A percentile compares a stretch with the other conserved stretches of the same genome.
Conservation (phyloP, 2,113 vertebrate species). For the Scytalopus superciliaris region DNA sequence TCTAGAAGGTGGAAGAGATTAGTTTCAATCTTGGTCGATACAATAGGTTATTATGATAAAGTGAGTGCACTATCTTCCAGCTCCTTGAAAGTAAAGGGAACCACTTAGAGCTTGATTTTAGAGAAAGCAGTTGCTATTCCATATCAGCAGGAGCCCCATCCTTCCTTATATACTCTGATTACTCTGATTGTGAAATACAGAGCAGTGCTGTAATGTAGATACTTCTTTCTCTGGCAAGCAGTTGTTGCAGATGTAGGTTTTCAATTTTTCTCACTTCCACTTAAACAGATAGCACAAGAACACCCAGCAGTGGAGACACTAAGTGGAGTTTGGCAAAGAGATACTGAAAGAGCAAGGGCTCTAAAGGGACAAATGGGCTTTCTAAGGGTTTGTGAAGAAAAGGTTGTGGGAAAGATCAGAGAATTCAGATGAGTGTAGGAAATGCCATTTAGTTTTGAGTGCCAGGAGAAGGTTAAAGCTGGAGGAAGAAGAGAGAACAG, state of each 20-base stretch:
- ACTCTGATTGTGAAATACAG: slow-evolving; percentile 28
- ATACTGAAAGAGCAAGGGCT: not conserved
- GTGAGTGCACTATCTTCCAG: not conserved
- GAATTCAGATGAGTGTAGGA: not conserved
- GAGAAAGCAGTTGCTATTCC: slow-evolving; percentile 11
- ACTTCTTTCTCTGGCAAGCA: not conserved
- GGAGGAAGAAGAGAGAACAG: not conserved
- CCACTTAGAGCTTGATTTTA: slow-evolving; percentile 45
- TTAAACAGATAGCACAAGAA: not conserved
- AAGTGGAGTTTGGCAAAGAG: not conserved
- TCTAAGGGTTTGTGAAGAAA: not conserved
- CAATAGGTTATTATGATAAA: not conserved
- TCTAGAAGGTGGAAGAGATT: not conserved
- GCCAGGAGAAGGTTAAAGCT: not conserved
- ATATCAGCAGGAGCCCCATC: not conserved
- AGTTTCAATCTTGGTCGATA: not conserved
- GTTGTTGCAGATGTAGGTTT: not conserved
- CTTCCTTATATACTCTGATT: slow-evolving; percentile 12
- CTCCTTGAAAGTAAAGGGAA: not conserved
- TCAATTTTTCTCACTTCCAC: not conserved
- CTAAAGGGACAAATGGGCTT: not conserved
- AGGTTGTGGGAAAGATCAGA: not conserved
- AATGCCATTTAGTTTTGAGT: not conserved
- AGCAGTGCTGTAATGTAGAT: not conserved
- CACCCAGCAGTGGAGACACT: not conserved